Evolutionary conservation across 2,797 vertebrate genomes (phyloP).

Genomic region (Myiotriccus ornatus): DNA sequence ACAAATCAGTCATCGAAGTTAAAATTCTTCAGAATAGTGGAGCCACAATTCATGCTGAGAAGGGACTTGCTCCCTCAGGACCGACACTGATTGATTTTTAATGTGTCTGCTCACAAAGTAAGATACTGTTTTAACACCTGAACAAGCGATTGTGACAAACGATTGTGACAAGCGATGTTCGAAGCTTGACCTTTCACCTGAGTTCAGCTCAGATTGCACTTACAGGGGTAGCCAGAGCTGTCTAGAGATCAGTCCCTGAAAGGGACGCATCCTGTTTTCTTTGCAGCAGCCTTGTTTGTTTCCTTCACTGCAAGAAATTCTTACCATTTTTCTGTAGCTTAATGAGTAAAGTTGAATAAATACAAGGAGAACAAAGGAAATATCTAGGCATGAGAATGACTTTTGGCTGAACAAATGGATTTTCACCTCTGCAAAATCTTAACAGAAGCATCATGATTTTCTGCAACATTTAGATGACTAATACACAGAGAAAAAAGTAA

Average conservation of each 20-base stretch:
- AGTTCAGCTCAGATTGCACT: background rate
- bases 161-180: background rate
- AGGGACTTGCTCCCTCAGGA: background rate
- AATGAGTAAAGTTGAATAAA: slow-evolving; percentile 12
- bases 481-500: background rate
- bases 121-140: slow-evolving; percentile 13
- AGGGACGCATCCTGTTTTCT: background rate
- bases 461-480: slow-evolving; percentile 49
- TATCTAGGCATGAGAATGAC: background rate
- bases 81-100: slow-evolving; percentile 5
- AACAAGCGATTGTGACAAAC: background rate
- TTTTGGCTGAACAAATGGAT: slow-evolving; percentile 49
- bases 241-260: background rate
- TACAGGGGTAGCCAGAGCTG: background rate
- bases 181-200: background rate
- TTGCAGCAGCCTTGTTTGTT: background rate
- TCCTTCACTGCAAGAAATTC: background rate
- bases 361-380: slow-evolving; percentile 22
- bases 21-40: background rate
- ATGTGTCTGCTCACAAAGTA: background rate
- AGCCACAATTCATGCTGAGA: background rate
- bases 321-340: background rate
- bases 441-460: slow-evolving; percentile 34
- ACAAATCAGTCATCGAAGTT: slow-evolving; percentile 31
- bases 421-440: slow-evolving; percentile 42